Percentiles rank a stretch among this genome's conserved stretches.
Conservation (phyloP, 2,888 invertebrate species). For the Acleris laterana region DNA sequence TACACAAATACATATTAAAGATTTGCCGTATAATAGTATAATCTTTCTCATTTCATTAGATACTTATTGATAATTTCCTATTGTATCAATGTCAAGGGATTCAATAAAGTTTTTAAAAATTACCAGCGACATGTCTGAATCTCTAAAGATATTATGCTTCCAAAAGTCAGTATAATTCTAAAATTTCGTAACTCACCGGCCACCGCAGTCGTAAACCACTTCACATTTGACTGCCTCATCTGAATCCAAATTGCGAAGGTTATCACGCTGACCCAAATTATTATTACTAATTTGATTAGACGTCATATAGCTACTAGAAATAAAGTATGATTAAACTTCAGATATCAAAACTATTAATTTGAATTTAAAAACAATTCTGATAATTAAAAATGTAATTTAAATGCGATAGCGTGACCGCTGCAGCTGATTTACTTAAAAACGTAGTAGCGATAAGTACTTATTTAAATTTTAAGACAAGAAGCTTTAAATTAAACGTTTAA, state of each 20-base stretch:
- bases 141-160: no score
- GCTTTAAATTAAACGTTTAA: constrained; percentile 20
- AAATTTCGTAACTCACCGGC: no score
- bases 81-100: no score
- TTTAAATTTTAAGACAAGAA: constrained; percentile 20
- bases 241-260: constrained; percentile 9
- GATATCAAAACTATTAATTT: constrained; percentile 17
- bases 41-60: no score
- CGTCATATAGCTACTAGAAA: constrained; percentile 14
- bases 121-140: no score
- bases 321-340: constrained; percentile 20
- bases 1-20: no score
- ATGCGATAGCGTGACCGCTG: constrained; percentile 22
- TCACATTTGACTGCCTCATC: not conserved
- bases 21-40: no score
- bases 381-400: constrained; percentile 26
- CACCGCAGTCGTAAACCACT: not conserved
- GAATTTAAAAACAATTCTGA: constrained; percentile 14
- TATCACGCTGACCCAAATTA: not conserved
- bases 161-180: no score
- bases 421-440: constrained; percentile 32
- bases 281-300: constrained; percentile 1
- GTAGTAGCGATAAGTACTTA: constrained; percentile 22
- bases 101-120: no score
- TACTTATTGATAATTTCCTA: no score